A percentile compares a stretch with the other conserved stretches of the same genome.
These are phyloP conservation scores for Arizona elegans DNA, from an alignment of 2,113 vertebrate species.

Conservation along the genomic window DNA sequence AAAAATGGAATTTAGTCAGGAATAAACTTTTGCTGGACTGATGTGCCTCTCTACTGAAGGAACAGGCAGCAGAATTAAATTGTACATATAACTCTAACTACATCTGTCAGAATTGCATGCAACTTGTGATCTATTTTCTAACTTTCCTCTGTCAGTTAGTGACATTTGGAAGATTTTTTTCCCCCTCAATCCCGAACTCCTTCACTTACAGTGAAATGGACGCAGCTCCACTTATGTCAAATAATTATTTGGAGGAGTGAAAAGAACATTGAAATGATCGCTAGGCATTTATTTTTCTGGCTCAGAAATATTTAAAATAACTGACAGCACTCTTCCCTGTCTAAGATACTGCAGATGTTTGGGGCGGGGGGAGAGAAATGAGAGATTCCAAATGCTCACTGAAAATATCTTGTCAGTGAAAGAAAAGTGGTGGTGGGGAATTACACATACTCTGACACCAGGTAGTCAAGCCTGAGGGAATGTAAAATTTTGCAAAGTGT, in stretches of 20 bases:
- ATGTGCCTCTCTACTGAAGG: neutral
- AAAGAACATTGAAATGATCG: neutral
- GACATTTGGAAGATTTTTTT: neutral
- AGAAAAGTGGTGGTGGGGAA: neutral
- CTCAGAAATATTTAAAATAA: conserved; percentile 7
- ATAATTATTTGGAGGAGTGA: neutral
- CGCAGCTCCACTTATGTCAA: neutral
- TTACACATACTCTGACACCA: neutral
- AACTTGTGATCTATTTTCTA: conserved; percentile 8
- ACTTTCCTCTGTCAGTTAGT: conserved; percentile 13
- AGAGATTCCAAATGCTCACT: neutral
- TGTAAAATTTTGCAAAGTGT: conserved; percentile 8
- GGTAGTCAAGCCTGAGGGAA: neutral
- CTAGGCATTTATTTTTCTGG: conserved; percentile 25
- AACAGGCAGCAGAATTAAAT: neutral
- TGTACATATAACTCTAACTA: conserved; percentile 6
- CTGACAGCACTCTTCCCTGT: conserved; percentile 11
- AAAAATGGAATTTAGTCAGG: neutral
- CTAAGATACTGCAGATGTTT: neutral
- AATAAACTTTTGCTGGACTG: neutral
- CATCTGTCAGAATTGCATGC: neutral
- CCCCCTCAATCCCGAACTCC: neutral
- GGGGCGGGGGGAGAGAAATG: too few relatives aligned
- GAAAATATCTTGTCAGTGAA: neutral
- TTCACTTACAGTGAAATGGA: conserved; percentile 21